Evolutionary conservation across 1,140 invertebrate genomes (phyloP).

Genomic region (Solen grandis): DNA sequence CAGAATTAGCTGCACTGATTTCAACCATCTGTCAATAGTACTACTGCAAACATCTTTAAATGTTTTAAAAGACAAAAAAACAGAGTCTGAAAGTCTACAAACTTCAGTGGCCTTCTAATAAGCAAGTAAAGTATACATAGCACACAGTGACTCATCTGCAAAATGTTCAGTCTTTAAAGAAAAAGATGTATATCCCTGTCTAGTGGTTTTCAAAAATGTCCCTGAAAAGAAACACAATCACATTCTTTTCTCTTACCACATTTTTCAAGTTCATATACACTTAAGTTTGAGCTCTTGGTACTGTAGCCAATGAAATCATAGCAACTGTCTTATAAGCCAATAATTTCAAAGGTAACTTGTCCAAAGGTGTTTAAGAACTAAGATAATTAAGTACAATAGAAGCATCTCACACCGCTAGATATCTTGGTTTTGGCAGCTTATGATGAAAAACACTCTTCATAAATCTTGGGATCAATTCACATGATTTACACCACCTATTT

Average conservation of each 20-base stretch:
- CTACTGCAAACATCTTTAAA: constrained; percentile 17
- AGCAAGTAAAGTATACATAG: constrained; percentile 18
- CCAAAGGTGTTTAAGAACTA: background rate
- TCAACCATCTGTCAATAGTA: constrained; percentile 37
- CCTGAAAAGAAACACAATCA: constrained; percentile 25
- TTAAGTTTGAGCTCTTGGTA: constrained; percentile 26
- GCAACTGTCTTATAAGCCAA: constrained; percentile 20
- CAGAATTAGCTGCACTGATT: constrained; percentile 4
- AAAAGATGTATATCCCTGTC: constrained; percentile 19
- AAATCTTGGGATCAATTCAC: no score
- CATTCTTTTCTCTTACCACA: background rate
- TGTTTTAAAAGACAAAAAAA: constrained; percentile 34
- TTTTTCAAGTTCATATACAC: constrained; percentile 11
- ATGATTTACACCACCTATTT: background rate
- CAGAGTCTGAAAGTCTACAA: background rate
- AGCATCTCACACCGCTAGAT: constrained; percentile 20
- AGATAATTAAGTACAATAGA: constrained; percentile 26
- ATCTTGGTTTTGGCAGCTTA: constrained; percentile 13
- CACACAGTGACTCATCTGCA: constrained; percentile 14
- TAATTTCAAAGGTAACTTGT: constrained; percentile 23
- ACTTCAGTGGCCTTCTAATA: constrained; percentile 4
- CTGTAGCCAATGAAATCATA: constrained; percentile 1
- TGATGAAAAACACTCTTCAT: no score
- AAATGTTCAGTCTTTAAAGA: constrained; percentile 5
- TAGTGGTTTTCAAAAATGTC: constrained; percentile 10